Base-by-base conservation (phyloP, 2,797 vertebrate species). In the Enteromius unitaeniatus region DNA sequence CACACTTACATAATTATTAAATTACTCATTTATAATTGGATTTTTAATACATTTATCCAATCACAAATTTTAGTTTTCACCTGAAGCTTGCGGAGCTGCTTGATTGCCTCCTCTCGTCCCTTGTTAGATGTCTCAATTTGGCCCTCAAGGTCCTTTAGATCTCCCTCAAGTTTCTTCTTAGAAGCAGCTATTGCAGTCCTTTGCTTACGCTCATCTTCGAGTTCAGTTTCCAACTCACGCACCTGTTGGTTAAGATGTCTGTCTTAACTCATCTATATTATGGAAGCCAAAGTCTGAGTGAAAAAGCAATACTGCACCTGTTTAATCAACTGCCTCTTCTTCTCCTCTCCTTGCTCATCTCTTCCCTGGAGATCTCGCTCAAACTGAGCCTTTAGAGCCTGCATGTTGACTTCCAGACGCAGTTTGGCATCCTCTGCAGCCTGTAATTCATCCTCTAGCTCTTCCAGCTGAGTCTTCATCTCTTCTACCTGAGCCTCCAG, bases 361-460 rank as follows among this genome's bases (percentile, higher is more conserved):
- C 95, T 93, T 81, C 92, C 96, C 90, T 96, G 97, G 80, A 99
- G 93, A 86, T 99, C 98, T 55, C 97, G 93, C 83, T 99, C 97
- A 6, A 97, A 96, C 91, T 99, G 98, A 55, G 95, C 94, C 88
- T 94, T 96, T 79, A 99, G 90, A 0, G 98, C 98, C 89, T 99
- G 98, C 93, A 95, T 94, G 88, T 98, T 99, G 90, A 99, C 98
- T 88, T 99, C 98, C 88, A 99, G 90, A 73, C 97, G 94, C 87
- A 99, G 94, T 91, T 99, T 99, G 89, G 97, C 97, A 0, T 99
- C 98, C 85, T 99, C 98, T 0, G 98, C 96, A 0, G 96, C 97
- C 93, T 99, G 98, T 81, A 99, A 94, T 89, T 99, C 98, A 0
- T 99, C 98, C 89, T 99, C 98, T 78, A 99, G 92, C 92, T 99